Evolutionary conservation across 2,113 vertebrate genomes (phyloP).

Genomic region (Apeltes quadracus): DNA sequence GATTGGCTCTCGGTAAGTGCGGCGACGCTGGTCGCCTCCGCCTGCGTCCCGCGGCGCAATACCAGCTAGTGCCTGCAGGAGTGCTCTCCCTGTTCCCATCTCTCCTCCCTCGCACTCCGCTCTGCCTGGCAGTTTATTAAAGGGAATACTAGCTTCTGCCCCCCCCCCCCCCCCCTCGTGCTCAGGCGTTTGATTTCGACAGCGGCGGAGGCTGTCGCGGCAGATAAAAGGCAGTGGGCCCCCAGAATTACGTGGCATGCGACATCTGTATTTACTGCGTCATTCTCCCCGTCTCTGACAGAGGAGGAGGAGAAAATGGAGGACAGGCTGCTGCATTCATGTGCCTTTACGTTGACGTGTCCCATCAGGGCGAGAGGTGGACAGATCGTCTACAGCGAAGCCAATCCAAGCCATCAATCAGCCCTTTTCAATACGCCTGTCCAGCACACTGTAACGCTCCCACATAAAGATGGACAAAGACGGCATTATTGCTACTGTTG

Average conservation of each 20-base stretch:
- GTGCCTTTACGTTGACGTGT: conserved; percentile 76
- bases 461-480: conserved; percentile 46
- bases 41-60: conserved; percentile 80
- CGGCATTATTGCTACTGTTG: conserved; percentile 54
- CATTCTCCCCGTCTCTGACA: conserved; percentile 62
- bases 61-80: conserved; percentile 79
- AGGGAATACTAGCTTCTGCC: conserved; percentile 76
- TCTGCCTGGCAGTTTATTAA: conserved; percentile 86
- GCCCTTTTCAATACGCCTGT: conserved; percentile 48
- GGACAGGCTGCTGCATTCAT: conserved; percentile 75
- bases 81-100: conserved; percentile 76
- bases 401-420: conserved; percentile 59
- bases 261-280: conserved; percentile 78
- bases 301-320: conserved; percentile 73
- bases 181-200: conserved; percentile 80
- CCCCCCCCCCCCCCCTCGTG: conserved; percentile 24
- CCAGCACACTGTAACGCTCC: conserved; percentile 46
- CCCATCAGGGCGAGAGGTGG: conserved; percentile 67
- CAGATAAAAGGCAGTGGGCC: conserved; percentile 80
- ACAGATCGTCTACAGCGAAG: conserved; percentile 62
- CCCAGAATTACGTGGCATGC: conserved; percentile 65
- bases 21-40: conserved; percentile 77
- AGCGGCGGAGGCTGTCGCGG: conserved; percentile 81
- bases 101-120: conserved; percentile 63
- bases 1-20: conserved; percentile 81